Evolutionary conservation across 2,113 vertebrate genomes (phyloP), one percentile per base, ranked within the genome.

Genomic region (Mus spicilegus): DNA sequence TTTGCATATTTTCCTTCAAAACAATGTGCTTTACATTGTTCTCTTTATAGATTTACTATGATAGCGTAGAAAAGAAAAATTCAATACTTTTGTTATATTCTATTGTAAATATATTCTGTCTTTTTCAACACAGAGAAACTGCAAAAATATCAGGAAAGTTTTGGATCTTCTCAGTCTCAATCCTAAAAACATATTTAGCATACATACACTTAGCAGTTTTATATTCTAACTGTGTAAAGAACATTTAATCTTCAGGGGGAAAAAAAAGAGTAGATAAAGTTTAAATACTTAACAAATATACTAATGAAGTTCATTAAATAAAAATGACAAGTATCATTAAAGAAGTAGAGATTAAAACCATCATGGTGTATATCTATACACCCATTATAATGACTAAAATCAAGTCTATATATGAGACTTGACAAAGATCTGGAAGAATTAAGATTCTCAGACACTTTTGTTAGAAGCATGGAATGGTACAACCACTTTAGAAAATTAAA

Each of bases 101-200:
- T 94, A 58, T 93, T 87, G 7, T 77, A 77, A 42, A 81, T 42
- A 22, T 82, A 8, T 80, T 77, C 69, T 51, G 26, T 51, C 76
- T 94, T 69, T 77, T 90, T 91, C 2, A 89, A 89, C 22, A 22
- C 69, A 96, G 26, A 22, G 22, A 63, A 95, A 87, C 65, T 81
- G 3, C 61, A 92, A 56, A 95, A 93, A 85, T 82, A 22, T 28
- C n/a, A 93, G 51, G 93, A 94, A 80, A 85, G 87, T 88, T 33
- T 87, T 33, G 49, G 88, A 96, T 28, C 14, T 39, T 77, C 4
- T 96, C n/a, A 24, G 92, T 89, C n/a, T 94, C 30, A 82, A 33
- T 87, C 49, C 49, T 89, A 73, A 95, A 93, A 91, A 30, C 26
- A 70, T 1, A 42, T 56, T 49, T 36, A 90, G 61, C 5, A 20